Evolutionary conservation across 2,113 vertebrate species (phyloP).

Genomic region (Oreochromis tanganicae): DNA sequence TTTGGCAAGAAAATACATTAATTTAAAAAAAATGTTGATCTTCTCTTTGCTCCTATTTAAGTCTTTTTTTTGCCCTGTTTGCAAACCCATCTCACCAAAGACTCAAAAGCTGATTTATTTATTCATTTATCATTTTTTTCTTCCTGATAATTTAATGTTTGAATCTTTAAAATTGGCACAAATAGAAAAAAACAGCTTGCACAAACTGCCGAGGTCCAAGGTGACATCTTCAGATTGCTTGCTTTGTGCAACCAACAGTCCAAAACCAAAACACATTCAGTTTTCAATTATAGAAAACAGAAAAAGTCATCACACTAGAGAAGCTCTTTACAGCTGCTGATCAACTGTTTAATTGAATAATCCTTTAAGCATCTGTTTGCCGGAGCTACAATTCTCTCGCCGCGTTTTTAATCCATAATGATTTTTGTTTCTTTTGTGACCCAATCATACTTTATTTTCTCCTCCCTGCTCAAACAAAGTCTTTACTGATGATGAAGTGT

Average conservation of each 20-base stretch:
- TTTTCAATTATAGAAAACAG: not conserved
- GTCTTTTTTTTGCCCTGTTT: not conserved
- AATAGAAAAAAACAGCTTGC: not conserved
- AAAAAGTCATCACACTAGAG: not conserved
- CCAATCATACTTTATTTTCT: not conserved
- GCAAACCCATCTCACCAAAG: not conserved
- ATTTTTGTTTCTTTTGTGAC: slow-evolving; percentile 1
- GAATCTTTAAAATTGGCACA: not conserved
- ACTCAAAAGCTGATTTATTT: not conserved
- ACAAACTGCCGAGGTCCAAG: not conserved
- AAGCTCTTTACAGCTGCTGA: not conserved
- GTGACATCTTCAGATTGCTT: not conserved
- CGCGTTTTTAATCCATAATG: not conserved
- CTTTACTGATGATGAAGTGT: slow-evolving; percentile 9
- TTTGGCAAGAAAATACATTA: not conserved
- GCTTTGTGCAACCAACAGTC: not conserved
- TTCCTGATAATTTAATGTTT: not conserved
- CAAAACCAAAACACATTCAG: not conserved
- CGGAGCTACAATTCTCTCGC: not conserved
- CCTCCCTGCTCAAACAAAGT: not conserved
- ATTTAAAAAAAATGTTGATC: not conserved
- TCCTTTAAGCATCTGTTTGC: not conserved
- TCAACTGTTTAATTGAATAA: not conserved
- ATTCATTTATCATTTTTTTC: not conserved
- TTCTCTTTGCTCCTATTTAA: not conserved